phyloP scores from a whole-genome alignment of 1,140 invertebrate genomes.

The Drosophila arizonae region DNA sequence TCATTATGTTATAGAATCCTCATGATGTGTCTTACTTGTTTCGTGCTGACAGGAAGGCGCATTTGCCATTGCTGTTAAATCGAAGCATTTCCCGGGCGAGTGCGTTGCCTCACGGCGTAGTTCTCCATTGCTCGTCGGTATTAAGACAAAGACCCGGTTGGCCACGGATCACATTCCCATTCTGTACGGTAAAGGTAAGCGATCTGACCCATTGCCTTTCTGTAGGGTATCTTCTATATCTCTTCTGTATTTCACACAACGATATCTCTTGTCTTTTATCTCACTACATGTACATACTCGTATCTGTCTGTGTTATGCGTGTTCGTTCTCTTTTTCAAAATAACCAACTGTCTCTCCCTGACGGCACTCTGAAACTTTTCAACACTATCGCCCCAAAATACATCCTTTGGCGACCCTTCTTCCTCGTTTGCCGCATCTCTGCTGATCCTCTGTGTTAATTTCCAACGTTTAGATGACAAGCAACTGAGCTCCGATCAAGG shows the following conservation, averaged over 20 bases:
- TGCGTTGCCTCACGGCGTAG: conserved; percentile 97
- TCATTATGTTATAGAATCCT: background rate
- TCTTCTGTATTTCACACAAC: background rate
- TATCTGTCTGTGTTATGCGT: conserved; percentile 46
- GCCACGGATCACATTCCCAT: conserved; percentile 98
- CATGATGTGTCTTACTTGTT: background rate
- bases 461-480: conserved; percentile 69
- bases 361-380: conserved; percentile 20
- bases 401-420: conserved; percentile 37
- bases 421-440: conserved; percentile 24
- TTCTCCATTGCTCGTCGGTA: conserved; percentile 97
- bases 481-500: conserved; percentile 69
- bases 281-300: conserved; percentile 11
- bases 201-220: background rate
- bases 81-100: conserved; percentile 97
- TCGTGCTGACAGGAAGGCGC: conserved; percentile 91
- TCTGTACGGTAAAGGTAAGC: conserved; percentile 88
- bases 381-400: conserved; percentile 28
- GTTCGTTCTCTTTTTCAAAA: conserved; percentile 27
- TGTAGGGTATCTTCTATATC: background rate
- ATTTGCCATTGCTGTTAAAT: conserved; percentile 99
- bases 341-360: conserved; percentile 40
- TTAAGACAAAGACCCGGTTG: conserved; percentile 96
- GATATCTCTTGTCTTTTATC: conserved; percentile 18
- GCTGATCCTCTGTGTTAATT: conserved; percentile 28